These are phyloP conservation scores for Acropternis orthonyx DNA, from an alignment of 2,797 vertebrate genomes.

Conservation along the genomic window DNA sequence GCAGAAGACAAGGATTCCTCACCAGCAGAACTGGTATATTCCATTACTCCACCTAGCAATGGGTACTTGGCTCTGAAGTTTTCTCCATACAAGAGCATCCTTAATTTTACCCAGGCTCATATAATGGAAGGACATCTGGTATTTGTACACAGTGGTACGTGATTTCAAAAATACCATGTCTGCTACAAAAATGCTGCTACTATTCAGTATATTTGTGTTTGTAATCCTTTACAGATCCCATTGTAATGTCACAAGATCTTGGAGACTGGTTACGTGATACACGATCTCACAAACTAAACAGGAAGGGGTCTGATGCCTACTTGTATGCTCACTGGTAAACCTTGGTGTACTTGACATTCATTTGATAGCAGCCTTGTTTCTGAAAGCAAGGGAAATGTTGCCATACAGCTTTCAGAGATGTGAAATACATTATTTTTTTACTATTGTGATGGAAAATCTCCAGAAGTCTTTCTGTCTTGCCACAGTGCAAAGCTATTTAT, in stretches of 20 bases:
- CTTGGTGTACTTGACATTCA: neutral
- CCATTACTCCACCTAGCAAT: conserved; percentile 85
- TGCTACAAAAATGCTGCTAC: neutral
- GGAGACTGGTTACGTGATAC: neutral
- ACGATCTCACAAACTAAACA: neutral
- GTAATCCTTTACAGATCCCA: neutral
- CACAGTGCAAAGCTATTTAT: neutral
- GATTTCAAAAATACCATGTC: neutral
- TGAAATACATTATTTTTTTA: neutral
- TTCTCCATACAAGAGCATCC: conserved; percentile 78
- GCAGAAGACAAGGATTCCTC: conserved; percentile 83
- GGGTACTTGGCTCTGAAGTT: conserved; percentile 87
- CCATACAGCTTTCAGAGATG: neutral
- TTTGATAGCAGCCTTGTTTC: neutral
- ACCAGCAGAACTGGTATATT: conserved; percentile 80
- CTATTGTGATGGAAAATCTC: neutral
- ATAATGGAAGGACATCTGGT: conserved; percentile 83
- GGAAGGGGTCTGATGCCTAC: neutral
- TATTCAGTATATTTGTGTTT: neutral
- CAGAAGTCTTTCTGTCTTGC: neutral
- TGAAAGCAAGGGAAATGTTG: neutral
- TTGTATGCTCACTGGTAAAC: neutral
- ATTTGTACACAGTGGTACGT: conserved; percentile 87
- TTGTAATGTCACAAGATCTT: neutral
- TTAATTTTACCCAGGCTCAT: conserved; percentile 89